Conservation (phyloP, 2,113 vertebrate species). For the Ciconia boyciana region DNA sequence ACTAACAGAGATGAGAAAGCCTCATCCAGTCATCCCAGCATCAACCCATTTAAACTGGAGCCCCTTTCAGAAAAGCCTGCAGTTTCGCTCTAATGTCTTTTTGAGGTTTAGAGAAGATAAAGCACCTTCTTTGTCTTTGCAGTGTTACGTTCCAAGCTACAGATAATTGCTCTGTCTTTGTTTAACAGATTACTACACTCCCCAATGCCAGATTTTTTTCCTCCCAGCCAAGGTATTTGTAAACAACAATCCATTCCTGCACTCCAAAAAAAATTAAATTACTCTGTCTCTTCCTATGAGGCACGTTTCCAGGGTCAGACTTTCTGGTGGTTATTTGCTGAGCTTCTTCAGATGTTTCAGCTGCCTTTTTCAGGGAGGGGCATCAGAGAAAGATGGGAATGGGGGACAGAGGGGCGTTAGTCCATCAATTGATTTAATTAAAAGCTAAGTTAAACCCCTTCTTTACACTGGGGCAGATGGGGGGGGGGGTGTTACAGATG, state of each 20-base stretch:
- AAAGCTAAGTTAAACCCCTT: background rate
- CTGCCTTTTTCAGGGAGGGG: background rate
- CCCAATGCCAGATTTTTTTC: background rate
- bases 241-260: background rate
- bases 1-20: background rate
- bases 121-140: background rate
- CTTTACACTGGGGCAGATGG: background rate
- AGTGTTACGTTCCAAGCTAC: background rate
- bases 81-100: background rate
- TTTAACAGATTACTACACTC: background rate
- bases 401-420: background rate
- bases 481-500: rapidly evolving
- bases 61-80: background rate
- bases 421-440: background rate
- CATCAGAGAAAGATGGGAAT: background rate
- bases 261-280: background rate
- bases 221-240: constrained; percentile 25
- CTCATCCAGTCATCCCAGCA: background rate
- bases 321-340: background rate
- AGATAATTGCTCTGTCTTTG: background rate
- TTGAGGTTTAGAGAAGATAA: background rate
- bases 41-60: background rate
- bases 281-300: background rate
- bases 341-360: background rate
- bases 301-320: background rate